These are phyloP conservation scores for Furcifer pardalis DNA, from an alignment of 2,797 vertebrate species.

Conservation along the genomic window DNA sequence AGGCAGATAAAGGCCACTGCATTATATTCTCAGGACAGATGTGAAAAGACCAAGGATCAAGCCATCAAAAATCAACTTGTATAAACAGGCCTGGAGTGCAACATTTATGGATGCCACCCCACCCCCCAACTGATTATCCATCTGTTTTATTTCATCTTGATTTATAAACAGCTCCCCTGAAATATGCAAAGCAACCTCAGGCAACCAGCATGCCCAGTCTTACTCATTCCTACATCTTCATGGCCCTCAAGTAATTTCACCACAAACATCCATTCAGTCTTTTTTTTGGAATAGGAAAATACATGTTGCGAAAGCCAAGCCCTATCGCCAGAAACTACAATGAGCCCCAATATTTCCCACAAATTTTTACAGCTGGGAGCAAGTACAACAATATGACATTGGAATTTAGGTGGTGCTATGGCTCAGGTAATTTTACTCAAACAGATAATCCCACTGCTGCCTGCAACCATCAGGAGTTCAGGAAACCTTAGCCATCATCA, in stretches of 20 bases:
- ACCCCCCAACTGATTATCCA: neutral
- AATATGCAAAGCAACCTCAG: neutral
- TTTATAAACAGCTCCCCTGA: constrained; percentile 15
- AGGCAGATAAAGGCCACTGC: no score
- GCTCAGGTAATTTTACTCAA: constrained; percentile 10
- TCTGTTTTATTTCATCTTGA: neutral
- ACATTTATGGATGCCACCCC: neutral
- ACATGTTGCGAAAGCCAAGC: neutral
- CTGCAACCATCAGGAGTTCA: neutral
- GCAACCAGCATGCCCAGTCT: neutral
- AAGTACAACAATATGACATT: neutral
- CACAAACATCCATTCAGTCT: constrained; percentile 15
- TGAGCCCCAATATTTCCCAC: neutral
- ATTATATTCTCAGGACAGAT: no score
- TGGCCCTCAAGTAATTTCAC: constrained; percentile 7
- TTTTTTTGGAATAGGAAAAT: neutral
- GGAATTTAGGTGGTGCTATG: neutral
- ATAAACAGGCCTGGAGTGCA: neutral
- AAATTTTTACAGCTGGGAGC: constrained; percentile 1
- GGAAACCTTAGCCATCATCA: neutral
- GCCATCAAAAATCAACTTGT: neutral
- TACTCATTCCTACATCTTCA: neutral
- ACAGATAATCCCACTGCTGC: constrained; percentile 6
- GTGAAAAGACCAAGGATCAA: neutral
- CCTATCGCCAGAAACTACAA: neutral